phyloP scores from a whole-genome alignment of 2,888 invertebrate genomes.

The Melipona bicolor region DNA sequence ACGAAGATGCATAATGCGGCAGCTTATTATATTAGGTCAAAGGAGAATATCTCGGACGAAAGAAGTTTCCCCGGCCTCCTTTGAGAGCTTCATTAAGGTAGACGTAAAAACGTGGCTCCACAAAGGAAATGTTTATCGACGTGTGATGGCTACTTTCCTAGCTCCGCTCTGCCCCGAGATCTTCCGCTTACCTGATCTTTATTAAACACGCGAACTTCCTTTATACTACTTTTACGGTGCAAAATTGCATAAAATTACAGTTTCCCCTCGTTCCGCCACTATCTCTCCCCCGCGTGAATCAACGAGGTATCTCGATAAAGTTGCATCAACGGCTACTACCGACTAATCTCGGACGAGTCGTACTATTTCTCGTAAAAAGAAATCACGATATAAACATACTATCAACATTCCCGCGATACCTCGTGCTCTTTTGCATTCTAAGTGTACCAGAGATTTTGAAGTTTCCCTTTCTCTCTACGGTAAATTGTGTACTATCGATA shows the following conservation, averaged over 20 bases:
- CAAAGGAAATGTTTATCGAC: conserved; percentile 17
- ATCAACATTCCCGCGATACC: neutral
- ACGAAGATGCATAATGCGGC: neutral
- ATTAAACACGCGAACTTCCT: neutral
- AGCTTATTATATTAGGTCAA: neutral
- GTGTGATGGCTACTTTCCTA: neutral
- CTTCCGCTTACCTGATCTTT: neutral
- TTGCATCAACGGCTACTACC: too few relatives aligned
- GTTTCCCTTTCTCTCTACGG: too few relatives aligned
- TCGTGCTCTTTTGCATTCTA: neutral
- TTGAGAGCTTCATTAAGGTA: neutral
- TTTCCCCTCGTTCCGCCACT: neutral
- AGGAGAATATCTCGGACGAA: neutral
- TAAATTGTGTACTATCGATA: too few relatives aligned
- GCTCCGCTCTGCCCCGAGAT: too few relatives aligned
- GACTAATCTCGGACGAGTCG: neutral
- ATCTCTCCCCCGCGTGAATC: neutral
- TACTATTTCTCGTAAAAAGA: neutral
- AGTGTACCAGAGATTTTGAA: too few relatives aligned
- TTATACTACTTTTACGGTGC: neutral
- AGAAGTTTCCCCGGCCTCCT: neutral
- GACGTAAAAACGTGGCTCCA: neutral
- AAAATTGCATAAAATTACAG: conserved; percentile 2
- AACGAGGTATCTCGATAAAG: neutral
- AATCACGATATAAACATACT: neutral